Evolutionary conservation across 2,888 invertebrate genomes (phyloP).

Genomic region (Habrosyne pyritoides): DNA sequence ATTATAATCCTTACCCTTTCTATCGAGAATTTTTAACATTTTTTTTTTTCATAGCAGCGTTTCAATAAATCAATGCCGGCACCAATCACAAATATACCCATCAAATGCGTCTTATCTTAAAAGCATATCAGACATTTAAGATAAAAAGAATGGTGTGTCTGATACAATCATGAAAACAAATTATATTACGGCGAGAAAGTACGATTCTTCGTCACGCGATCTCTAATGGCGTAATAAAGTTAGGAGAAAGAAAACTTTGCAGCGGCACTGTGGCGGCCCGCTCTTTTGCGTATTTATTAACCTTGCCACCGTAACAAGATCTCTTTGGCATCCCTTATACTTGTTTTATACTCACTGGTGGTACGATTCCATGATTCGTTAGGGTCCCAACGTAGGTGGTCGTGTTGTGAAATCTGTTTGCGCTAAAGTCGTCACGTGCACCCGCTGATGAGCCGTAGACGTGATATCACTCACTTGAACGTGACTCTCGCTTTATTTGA

Average conservation of each 20-base stretch:
- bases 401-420: slow-evolving; percentile 79
- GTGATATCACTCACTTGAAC: slow-evolving; percentile 82
- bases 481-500: slow-evolving; percentile 75
- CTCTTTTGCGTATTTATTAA: slow-evolving; percentile 80
- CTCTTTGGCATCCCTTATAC: slow-evolving; percentile 39
- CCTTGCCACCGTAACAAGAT: slow-evolving; percentile 59
- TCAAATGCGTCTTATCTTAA: neutral
- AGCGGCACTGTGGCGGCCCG: slow-evolving; percentile 49
- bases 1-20: too few relatives aligned
- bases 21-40: too few relatives aligned
- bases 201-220: slow-evolving; percentile 75
- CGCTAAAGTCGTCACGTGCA: slow-evolving; percentile 82
- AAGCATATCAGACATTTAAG: slow-evolving; percentile 23
- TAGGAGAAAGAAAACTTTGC: slow-evolving; percentile 77
- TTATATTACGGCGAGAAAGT: slow-evolving; percentile 66
- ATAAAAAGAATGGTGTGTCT: slow-evolving; percentile 55
- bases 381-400: slow-evolving; percentile 57
- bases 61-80: neutral
- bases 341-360: slow-evolving; percentile 37
- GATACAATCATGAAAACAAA: slow-evolving; percentile 68
- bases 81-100: neutral
- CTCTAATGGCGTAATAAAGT: slow-evolving; percentile 81
- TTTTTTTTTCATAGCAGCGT: too few relatives aligned
- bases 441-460: slow-evolving; percentile 81
- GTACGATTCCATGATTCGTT: slow-evolving; percentile 31